phyloP scores from a whole-genome alignment of 2,888 invertebrate genomes.

The Priocnemis perturbator region DNA sequence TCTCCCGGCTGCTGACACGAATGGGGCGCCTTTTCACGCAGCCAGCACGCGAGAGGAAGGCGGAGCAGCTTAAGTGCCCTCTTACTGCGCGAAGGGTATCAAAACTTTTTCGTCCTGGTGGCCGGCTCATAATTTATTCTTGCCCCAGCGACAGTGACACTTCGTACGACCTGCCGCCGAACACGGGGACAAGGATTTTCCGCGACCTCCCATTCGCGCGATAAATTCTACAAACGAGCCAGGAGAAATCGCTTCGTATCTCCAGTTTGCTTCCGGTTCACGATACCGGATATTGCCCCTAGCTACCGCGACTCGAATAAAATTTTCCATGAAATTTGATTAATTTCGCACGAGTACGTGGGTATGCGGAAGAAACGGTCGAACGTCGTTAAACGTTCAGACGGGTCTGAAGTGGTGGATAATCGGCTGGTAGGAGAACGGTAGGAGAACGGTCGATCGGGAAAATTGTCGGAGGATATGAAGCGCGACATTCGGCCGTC shows the following conservation, averaged over 20 bases:
- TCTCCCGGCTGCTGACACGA: too few species aligned
- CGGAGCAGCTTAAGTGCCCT: constrained; percentile 32
- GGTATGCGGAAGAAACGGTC: too few species aligned
- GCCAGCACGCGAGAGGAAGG: not conserved
- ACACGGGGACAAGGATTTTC: not conserved
- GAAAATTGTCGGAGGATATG: not conserved
- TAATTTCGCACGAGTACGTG: too few species aligned
- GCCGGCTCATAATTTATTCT: constrained; percentile 55
- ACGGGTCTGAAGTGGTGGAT: too few species aligned
- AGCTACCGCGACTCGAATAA: too few species aligned
- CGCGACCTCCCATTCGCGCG: not conserved
- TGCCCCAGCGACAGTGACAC: constrained; percentile 31
- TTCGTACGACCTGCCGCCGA: constrained; percentile 14
- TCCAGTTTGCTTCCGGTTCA: not conserved
- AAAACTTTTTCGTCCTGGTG: constrained; percentile 43
- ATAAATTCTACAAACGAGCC: constrained; percentile 15
- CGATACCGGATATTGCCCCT: too few species aligned
- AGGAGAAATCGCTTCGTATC: constrained; percentile 6
- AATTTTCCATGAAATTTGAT: too few species aligned
- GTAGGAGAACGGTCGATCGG: not conserved
- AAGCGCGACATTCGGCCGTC: too few species aligned
- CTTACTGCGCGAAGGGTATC: constrained; percentile 39
- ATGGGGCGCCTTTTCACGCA: too few species aligned
- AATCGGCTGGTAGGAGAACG: not conserved
- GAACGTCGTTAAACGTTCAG: too few species aligned